phyloP scores from a whole-genome alignment of 2,888 invertebrate species.

The Leptothorax acervorum region DNA sequence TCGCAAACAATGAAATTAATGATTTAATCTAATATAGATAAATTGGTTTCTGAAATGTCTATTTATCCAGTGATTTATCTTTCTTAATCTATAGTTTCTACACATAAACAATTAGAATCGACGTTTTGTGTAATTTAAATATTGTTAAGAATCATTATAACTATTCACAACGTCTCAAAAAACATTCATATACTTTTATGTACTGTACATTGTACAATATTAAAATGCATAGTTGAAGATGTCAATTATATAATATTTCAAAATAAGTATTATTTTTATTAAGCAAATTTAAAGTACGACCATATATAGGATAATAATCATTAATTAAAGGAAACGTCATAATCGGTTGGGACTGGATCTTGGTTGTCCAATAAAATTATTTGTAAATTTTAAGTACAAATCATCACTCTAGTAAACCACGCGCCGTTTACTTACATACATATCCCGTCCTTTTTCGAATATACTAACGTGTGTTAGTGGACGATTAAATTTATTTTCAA shows the following conservation, averaged over 20 bases:
- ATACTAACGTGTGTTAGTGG: too few species aligned
- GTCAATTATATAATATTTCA: not conserved
- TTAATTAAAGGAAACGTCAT: too few species aligned
- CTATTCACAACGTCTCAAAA: not conserved
- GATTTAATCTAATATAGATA: not conserved
- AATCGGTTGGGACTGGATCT: too few species aligned
- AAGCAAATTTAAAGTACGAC: too few species aligned
- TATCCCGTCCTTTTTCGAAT: too few species aligned
- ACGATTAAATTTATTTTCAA: too few species aligned
- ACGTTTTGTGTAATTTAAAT: not conserved
- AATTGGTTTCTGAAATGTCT: not conserved
- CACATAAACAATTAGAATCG: not conserved
- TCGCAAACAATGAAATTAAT: conserved; percentile 6
- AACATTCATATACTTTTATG: not conserved
- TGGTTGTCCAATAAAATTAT: too few species aligned
- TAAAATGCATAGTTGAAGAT: not conserved
- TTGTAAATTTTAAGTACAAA: too few species aligned
- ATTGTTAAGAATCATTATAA: not conserved
- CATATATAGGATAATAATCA: too few species aligned
- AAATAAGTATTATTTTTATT: not conserved
- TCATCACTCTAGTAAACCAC: too few species aligned
- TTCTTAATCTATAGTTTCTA: not conserved
- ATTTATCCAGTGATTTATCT: not conserved
- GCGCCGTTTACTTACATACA: too few species aligned
- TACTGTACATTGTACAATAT: not conserved